A percentile compares a stretch with the other conserved stretches of the same genome.
Conservation (phyloP, 2,888 invertebrate genomes). For the Campoletis raptor region DNA sequence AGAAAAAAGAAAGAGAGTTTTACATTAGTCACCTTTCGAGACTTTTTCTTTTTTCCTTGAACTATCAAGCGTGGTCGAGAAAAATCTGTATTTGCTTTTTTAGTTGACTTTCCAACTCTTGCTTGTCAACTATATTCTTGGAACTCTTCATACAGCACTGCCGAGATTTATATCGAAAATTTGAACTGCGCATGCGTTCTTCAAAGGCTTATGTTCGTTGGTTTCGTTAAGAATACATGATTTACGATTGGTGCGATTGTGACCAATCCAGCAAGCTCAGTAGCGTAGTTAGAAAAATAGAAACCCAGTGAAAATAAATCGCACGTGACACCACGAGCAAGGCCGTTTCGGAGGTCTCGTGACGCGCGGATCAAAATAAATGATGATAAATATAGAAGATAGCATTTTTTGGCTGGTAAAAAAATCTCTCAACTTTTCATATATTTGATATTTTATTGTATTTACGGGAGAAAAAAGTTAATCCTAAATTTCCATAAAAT, state of each 20-base stretch:
- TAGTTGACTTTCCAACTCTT: too few relatives aligned
- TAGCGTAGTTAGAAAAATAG: background rate
- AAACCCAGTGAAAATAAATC: background rate
- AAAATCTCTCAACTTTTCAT: background rate
- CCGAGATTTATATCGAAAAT: background rate
- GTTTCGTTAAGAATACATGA: background rate
- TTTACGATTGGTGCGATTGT: conserved; percentile 2
- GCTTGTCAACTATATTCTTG: too few relatives aligned
- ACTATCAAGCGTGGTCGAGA: too few relatives aligned
- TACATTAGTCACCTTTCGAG: too few relatives aligned
- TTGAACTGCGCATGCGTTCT: background rate
- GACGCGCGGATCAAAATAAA: conserved; percentile 45
- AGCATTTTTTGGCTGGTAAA: background rate
- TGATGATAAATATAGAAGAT: conserved; percentile 64
- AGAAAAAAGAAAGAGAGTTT: too few relatives aligned
- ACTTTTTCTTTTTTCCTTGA: too few relatives aligned
- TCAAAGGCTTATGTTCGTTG: conserved; percentile 5
- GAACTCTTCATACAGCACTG: background rate
- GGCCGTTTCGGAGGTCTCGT: background rate
- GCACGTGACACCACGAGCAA: conserved; percentile 44
- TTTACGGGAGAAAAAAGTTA: background rate
- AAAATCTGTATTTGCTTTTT: background rate
- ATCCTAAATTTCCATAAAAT: background rate
- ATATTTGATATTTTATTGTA: background rate
- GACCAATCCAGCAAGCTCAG: conserved; percentile 10